Evolutionary conservation across 1,140 invertebrate genomes (phyloP), one percentile per base, ranked within the genome.

Genomic region (Lepidurus arcticus): DNA sequence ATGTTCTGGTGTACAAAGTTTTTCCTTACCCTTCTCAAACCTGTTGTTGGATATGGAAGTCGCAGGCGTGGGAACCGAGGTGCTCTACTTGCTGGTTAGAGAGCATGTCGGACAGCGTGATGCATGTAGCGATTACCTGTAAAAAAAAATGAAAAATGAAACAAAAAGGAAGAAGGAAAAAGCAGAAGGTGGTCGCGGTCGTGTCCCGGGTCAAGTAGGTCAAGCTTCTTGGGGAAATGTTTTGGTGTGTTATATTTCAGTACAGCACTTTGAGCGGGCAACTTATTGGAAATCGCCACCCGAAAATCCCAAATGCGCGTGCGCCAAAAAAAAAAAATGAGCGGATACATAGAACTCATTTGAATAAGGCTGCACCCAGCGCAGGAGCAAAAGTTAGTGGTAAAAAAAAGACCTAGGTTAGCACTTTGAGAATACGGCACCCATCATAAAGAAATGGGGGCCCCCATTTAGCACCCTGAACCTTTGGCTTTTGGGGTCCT

Each of bases 51-150:
- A 65, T 65, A 9, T 65, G n/a, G 53, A 65, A 65, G 53, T 65
- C 13, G 53, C 53, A 65, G 53, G 53, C 53, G 53, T 65, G 53
- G 53, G 53, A 65, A 65, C 16, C 53, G 16, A 65, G 21, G 53
- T 65, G 53, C 53, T 65, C 53, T 65, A 65, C 53, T 65, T 65
- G 53, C 53, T 65, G 21, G 53, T 65, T 65, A 65, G 53, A 21
- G 53, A 65, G 53, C 53, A 65, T 65, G 53, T 65, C 53, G 53
- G 53, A 65, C 53, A 65, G 53, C 53, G 53, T 65, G 53, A 65
- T 65, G 53, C 53, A 65, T 65, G 53, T 65, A 65, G 53, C 53
- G 53, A 65, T 65, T 65, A 65, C 13, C 16, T 10, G 21, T 21
- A 13, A 65, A 9, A 21, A 65, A 21, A 65, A 65, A 65, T n/a